A percentile compares a stretch with the other conserved stretches of the same genome.
Conservation (phyloP, 2,113 vertebrate genomes). For the Enhydra lutris region DNA sequence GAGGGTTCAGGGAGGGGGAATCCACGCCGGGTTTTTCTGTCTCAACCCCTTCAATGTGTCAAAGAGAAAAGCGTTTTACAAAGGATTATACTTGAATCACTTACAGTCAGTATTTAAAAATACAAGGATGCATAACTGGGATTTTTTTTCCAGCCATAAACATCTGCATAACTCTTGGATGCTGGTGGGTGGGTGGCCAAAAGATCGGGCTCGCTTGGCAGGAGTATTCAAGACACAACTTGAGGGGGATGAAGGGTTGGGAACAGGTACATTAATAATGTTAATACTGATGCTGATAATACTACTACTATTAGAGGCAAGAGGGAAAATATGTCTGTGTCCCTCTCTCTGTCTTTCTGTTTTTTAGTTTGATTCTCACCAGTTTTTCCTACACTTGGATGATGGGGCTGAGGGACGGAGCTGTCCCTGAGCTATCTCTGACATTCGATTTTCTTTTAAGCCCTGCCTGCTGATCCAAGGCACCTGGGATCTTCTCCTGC, state of each 20-base stretch:
- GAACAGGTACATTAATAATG: background rate
- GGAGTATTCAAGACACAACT: background rate
- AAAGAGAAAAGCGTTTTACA: constrained; percentile 76
- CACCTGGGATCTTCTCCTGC: background rate
- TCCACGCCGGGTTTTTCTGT: constrained; percentile 82
- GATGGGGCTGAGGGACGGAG: background rate
- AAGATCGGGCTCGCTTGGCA: constrained; percentile 41
- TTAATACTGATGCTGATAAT: background rate
- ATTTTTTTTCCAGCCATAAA: constrained; percentile 51
- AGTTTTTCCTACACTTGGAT: background rate
- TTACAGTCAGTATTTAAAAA: constrained; percentile 81
- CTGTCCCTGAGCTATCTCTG: background rate
- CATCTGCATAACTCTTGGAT: constrained; percentile 65
- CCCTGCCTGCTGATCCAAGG: background rate
- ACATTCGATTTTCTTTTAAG: constrained; percentile 12
- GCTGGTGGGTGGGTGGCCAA: constrained; percentile 51
- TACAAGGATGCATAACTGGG: constrained; percentile 68
- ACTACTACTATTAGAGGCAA: constrained; percentile 8
- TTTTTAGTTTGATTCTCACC: background rate
- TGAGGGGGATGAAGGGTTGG: background rate
- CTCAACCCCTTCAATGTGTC: constrained; percentile 68
- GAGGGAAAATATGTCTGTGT: background rate
- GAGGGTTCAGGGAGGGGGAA: constrained; percentile 24
- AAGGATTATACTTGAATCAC: constrained; percentile 77
- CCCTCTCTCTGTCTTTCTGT: background rate